Base-by-base conservation (phyloP, 53 echinoderm and acorn worm genomes). In the Apostichopus leukothele region DNA sequence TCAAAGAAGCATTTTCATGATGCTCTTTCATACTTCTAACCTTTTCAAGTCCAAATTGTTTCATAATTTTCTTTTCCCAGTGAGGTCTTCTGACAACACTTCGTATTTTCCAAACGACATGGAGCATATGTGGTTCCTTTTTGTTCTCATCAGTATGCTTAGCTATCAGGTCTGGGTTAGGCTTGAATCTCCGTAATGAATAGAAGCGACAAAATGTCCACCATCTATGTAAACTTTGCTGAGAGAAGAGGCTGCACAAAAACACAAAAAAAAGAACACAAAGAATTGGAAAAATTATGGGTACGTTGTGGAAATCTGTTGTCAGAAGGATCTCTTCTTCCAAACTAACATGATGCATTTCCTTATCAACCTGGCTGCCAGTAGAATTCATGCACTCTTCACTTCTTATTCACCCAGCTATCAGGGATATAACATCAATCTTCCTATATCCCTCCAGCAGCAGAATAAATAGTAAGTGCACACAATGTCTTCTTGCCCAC, bases 21-120 rank as follows among this genome's bases (percentile, higher is more conserved):
- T 39, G 39, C 39, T 39, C 39, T 39, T 39, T 3, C 39, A 39
- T 3, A 39, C 39, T 39, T 39, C 39, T 39, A 39, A 96, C 96
- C 80, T 90, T 86, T 9, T 77, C 84, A 39, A 96, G 73, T 18
- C 86, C 89, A 4, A 95, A 88, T 16, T 91, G 88, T 22, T 83
- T 81, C 78, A 95, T 90, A 39, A 93, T 89, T 16, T 94, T 75
- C 50, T 91, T 90, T 88, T 96, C 97, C 92, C 92, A 93, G 66
- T 92, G 88, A 9, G 97, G 97, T 78, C 95, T 89, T 10, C 94
- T 59, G 52, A 84, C 90, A 10, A 89, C 18, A 4, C 93, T 90
- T 75, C 92, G 89, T 1, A 93, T 79, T 88, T 95, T 91, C 95
- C 95, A 95, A 25, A 96, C 95, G 7, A 91, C 97, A 83, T 96